Conservation (phyloP, 2,797 vertebrate genomes). For the Notoglanidium macrostoma region DNA sequence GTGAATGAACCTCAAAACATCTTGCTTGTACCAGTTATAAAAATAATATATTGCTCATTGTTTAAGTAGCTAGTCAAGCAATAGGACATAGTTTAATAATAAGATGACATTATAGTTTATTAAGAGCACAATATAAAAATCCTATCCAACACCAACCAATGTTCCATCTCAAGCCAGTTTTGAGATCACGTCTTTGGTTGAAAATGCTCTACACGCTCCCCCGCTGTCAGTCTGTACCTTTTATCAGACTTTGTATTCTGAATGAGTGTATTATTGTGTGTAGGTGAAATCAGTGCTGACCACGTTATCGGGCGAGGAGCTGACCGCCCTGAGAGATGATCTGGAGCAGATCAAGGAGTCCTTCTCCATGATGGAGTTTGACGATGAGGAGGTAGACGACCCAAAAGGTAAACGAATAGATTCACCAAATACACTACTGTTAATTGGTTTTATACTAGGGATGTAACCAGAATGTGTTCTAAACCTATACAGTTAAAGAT, state of each 20-base stretch:
- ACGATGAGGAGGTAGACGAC: constrained; percentile 89
- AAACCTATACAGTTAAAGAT: neutral
- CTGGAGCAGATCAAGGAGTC: constrained; percentile 84
- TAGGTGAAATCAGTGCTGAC: constrained; percentile 88
- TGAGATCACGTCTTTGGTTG: neutral
- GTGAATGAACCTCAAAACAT: neutral
- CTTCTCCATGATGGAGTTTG: constrained; percentile 91
- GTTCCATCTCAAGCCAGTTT: neutral
- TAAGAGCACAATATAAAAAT: neutral
- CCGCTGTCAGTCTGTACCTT: neutral
- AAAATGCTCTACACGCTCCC: neutral
- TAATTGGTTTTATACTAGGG: neutral
- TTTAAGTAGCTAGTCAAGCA: neutral
- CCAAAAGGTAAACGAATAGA: constrained; percentile 76
- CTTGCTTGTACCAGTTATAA: neutral
- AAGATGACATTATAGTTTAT: neutral
- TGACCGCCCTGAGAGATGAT: constrained; percentile 77
- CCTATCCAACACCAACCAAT: neutral
- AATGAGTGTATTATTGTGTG: neutral
- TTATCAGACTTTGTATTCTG: neutral
- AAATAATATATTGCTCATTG: neutral
- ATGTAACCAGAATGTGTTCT: neutral
- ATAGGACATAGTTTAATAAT: neutral
- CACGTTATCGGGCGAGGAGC: constrained; percentile 84
- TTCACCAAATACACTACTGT: neutral